A percentile compares a stretch with the other conserved stretches of the same genome.
These are phyloP conservation scores for Alligator mississippiensis DNA, from an alignment of 2,113 vertebrate genomes.

Conservation along the genomic window DNA sequence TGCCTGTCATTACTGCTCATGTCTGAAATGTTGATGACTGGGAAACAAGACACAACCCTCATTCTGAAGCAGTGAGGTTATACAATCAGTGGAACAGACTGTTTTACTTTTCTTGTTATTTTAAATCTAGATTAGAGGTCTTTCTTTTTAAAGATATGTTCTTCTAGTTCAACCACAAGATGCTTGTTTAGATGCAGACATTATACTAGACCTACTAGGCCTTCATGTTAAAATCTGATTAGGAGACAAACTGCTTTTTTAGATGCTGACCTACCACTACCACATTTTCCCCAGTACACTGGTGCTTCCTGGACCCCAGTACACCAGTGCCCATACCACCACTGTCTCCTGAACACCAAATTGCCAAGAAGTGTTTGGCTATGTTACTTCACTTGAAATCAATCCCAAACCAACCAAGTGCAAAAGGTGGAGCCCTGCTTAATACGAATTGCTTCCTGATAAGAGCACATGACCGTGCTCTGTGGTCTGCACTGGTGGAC, in stretches of 20 bases:
- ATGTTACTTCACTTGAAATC: background rate
- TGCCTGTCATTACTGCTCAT: background rate
- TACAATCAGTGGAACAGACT: background rate
- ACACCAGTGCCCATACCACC: background rate
- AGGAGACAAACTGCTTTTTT: background rate
- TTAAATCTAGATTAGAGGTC: background rate
- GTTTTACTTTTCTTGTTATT: background rate
- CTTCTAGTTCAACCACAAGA: background rate
- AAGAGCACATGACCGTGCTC: rapidly evolving
- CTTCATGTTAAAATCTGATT: background rate
- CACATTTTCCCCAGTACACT: too few species aligned
- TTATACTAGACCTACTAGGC: background rate
- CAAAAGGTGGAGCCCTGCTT: background rate
- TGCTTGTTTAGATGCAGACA: background rate
- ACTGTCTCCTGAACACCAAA: background rate
- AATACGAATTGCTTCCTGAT: background rate
- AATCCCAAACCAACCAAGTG: background rate
- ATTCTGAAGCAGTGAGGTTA: background rate
- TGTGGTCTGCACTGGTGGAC: background rate
- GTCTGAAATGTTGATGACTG: background rate
- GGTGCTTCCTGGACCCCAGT: too few species aligned
- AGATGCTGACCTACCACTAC: background rate
- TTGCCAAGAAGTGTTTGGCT: background rate
- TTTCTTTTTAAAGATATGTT: background rate
- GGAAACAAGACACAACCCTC: background rate